Base-by-base conservation (phyloP, 2,888 invertebrate genomes). In the Hypomecis atomaria region DNA sequence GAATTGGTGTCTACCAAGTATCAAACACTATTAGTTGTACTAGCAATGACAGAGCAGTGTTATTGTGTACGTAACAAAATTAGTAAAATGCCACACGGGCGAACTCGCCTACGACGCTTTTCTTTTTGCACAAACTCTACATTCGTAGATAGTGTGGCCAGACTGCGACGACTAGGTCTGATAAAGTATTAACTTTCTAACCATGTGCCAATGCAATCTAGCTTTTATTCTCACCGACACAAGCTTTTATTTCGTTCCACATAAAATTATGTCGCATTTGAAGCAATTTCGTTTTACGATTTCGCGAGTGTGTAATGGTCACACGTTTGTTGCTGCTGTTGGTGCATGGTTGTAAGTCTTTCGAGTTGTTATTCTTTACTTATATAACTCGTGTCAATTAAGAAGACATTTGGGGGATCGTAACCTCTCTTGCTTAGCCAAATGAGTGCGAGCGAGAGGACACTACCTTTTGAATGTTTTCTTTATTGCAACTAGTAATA, bases 151-250 rank as follows among this genome's bases (percentile, higher is more conserved):
- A 33, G 52, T 42, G 40, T 42, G 52, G 40, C 40, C 13, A 52
- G 33, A 10, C 23, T 44, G 50, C 37, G 40, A 57, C 11, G 49
- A 36, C 40, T 49, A 43, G 58, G 55, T 52, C 59, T 64, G 59
- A 64, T 42, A 52, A 55, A 64, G 64, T 64, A 64, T 64, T 64
- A 59, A 33, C 11, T 49, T 11, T 45, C 13, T 9, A 43, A 52
- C 58, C 8, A 54, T 13, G 48, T 58, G 42, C 37, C 53, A 13
- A 13, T 50, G 7, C 6, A 13, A 13, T 10, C 5, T 11, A 11
- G 23, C 23, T 45, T 36, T 4, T 37, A 37, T 13, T 37, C 13
- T 37, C 10, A n/a, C 23, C 23, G 6, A 13, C 11, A 37, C 37
- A 13, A 37, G 8, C 8, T 11, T 13, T 50, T 49, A 8, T 50